Conservation (phyloP, 2,888 invertebrate species). For the Gymnosoma rotundatum region DNA sequence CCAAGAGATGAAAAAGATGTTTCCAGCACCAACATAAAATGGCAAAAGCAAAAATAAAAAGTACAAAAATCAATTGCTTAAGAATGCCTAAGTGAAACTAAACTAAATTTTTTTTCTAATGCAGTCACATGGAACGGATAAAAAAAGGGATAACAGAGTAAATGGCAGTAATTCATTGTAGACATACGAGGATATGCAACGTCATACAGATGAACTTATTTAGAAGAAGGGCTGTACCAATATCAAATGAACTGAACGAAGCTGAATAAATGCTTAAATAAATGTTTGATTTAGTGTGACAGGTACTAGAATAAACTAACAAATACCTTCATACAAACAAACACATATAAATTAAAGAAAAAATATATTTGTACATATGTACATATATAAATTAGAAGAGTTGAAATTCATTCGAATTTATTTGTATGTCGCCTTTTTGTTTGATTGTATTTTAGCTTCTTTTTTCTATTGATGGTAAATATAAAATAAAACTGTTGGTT, state of each 20-base stretch:
- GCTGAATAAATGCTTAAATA: slow-evolving; percentile 67
- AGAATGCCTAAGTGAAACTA: slow-evolving; percentile 17
- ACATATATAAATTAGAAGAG: neutral
- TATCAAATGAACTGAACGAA: slow-evolving; percentile 59
- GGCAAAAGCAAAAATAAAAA: slow-evolving; percentile 37
- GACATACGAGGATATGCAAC: slow-evolving; percentile 49
- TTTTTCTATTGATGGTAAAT: slow-evolving; percentile 53
- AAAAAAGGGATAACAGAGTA: neutral
- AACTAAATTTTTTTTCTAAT: slow-evolving; percentile 44
- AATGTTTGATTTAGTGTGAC: slow-evolving; percentile 70
- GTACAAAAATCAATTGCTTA: slow-evolving; percentile 2
- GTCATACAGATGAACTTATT: slow-evolving; percentile 35
- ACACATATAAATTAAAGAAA: slow-evolving; percentile 22
- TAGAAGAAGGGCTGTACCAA: slow-evolving; percentile 28
- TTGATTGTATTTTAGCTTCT: slow-evolving; percentile 9
- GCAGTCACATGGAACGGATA: slow-evolving; percentile 64
- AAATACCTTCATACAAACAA: neutral
- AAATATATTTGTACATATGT: too few relatives aligned
- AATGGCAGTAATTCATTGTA: slow-evolving; percentile 55
- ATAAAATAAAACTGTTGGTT: slow-evolving; percentile 46
- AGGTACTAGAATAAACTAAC: slow-evolving; percentile 20
- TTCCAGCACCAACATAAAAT: slow-evolving; percentile 22
- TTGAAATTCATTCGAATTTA: slow-evolving; percentile 15
- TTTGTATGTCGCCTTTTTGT: slow-evolving; percentile 40
- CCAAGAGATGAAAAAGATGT: slow-evolving; percentile 48